Evolutionary conservation across 2,888 invertebrate genomes (phyloP).

Genomic region (Heliconius ismenius): DNA sequence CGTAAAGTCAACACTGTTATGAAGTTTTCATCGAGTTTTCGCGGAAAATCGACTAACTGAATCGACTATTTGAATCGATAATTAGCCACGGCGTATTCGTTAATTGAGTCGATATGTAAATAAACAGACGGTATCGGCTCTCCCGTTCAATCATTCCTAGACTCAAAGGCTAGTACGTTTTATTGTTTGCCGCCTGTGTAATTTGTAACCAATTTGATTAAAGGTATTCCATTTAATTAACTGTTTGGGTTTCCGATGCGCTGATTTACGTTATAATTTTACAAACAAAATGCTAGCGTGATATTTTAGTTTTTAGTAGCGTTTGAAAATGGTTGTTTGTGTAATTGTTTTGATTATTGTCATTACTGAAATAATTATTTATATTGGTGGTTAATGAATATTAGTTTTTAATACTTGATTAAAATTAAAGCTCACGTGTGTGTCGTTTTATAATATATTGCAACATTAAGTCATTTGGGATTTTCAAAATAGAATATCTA

Average conservation of each 20-base stretch:
- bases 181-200: slow-evolving; percentile 61
- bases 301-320: slow-evolving; percentile 36
- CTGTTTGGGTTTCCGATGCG: slow-evolving; percentile 40
- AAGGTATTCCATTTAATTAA: slow-evolving; percentile 47
- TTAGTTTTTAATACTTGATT: background rate
- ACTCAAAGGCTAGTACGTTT: slow-evolving; percentile 67
- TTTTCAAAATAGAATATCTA: background rate
- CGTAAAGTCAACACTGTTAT: slow-evolving; percentile 76
- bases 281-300: slow-evolving; percentile 37
- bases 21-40: slow-evolving; percentile 76
- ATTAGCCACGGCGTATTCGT: slow-evolving; percentile 70
- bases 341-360: slow-evolving; percentile 17
- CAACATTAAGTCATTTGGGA: background rate
- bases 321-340: slow-evolving; percentile 11
- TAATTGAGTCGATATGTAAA: slow-evolving; percentile 79
- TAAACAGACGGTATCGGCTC: slow-evolving; percentile 58
- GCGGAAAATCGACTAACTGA: slow-evolving; percentile 63
- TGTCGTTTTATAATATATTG: background rate
- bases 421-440: background rate
- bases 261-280: slow-evolving; percentile 41
- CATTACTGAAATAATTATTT: background rate
- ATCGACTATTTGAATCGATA: slow-evolving; percentile 68
- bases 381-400: background rate
- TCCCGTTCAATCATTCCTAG: slow-evolving; percentile 64
- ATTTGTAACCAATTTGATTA: slow-evolving; percentile 50